A percentile compares a stretch with the other conserved stretches of the same genome.
Conservation (phyloP, 2,113 vertebrate species). For the Parus major region DNA sequence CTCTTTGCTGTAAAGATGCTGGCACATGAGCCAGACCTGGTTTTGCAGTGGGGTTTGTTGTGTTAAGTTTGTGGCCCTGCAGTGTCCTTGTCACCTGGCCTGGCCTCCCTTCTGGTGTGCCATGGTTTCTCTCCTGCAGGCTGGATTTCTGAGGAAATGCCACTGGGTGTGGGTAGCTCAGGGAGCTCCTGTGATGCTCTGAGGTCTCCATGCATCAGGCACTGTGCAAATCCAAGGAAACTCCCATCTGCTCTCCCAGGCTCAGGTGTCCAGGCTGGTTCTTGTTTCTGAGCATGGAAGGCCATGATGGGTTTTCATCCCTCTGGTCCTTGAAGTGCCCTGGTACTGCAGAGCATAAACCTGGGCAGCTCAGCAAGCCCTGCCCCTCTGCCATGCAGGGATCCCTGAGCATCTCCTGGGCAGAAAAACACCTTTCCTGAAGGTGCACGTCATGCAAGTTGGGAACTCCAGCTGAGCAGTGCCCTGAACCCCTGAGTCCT, state of each 20-base stretch:
- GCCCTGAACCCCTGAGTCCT: background rate
- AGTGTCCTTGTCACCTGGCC: background rate
- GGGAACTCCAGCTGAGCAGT: background rate
- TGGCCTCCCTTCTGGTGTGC: background rate
- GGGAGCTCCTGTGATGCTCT: background rate
- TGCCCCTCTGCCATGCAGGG: background rate
- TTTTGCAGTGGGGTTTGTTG: background rate
- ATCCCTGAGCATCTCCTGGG: background rate
- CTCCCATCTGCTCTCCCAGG: rapidly evolving
- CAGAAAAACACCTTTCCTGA: background rate
- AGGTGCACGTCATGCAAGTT: rapidly evolving
- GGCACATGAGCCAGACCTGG: background rate
- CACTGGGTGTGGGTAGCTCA: background rate
- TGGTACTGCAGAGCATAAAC: background rate
- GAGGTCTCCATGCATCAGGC: rapidly evolving
- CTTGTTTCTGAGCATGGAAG: background rate
- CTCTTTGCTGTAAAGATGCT: background rate
- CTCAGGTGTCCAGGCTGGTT: background rate
- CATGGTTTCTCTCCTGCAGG: background rate
- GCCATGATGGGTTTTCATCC: background rate
- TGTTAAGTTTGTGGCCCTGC: background rate
- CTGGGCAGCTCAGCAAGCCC: rapidly evolving
- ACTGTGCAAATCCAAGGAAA: rapidly evolving
- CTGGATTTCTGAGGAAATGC: background rate
- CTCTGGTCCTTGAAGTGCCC: background rate